Evolutionary conservation across 1,140 invertebrate genomes (phyloP), one percentile per base, ranked within the genome.

Genomic region (Oedothorax gibbosus): DNA sequence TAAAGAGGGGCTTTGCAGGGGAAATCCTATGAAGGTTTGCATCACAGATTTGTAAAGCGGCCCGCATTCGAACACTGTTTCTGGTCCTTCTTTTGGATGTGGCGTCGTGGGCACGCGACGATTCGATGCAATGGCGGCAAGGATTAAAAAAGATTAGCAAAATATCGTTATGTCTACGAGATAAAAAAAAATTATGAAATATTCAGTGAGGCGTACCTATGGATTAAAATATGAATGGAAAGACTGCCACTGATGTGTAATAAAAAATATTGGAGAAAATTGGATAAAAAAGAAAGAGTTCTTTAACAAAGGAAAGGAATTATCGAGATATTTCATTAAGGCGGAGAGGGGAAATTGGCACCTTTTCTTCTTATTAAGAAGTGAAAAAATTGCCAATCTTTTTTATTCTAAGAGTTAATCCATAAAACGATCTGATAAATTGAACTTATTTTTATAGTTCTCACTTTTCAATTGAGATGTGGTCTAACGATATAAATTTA

Each of bases 111-210:
- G 18, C 68, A 50, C 8, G 21, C 35, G 68, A 50, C 50, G 53
- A 15, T 51, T 71, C 69, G 20, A 71, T 71, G 69, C 50, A 21
- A 18, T 35, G 12, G 78, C 78, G 78, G 56, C 54, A 18, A 20
- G 66, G 78, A 81, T 81, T 81, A 81, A 81, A 81, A 81, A 81
- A 81, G 78, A 81, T 81, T 81, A 81, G 78, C 78, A 81, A 81
- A 81, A 81, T 81, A 81, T 71, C 54, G 66, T 81, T 81, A 81
- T 71, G 78, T 81, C 77, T 65, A 71, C 65, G 14, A 68, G 35
- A 35, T 35, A 57, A 53, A 71, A 68, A 53, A 71, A 81, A 81
- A 60, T 71, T 81, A 66, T 56, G 66, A 81, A 71, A 81, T 81
- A 81, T 81, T 81, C 78, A 71, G 53, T 81, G 78, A 81, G 66